phyloP scores from a whole-genome alignment of 2,797 vertebrate genomes.

The Euthynnus affinis region DNA sequence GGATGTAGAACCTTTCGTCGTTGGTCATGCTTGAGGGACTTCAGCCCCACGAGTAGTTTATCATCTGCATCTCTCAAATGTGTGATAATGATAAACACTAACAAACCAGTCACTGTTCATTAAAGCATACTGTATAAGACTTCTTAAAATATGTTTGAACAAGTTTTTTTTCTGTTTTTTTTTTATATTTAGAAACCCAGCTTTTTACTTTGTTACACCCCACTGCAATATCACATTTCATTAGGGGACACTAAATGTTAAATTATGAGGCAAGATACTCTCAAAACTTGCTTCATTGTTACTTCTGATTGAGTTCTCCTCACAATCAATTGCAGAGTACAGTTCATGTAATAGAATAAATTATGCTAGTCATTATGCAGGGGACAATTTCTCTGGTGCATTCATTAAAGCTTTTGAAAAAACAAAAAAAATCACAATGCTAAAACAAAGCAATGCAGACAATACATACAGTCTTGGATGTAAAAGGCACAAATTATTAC shows the following conservation, averaged over 20 bases:
- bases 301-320: slow-evolving; percentile 4
- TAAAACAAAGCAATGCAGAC: slow-evolving; percentile 51
- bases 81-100: neutral
- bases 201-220: neutral
- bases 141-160: too few relatives aligned
- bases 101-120: neutral
- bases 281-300: slow-evolving; percentile 12
- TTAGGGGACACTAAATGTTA: neutral
- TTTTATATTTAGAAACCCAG: neutral
- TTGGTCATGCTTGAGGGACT: slow-evolving; percentile 13
- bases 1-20: slow-evolving; percentile 7
- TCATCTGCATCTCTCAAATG: slow-evolving; percentile 5
- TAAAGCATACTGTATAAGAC: too few relatives aligned
- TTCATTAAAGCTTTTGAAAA: slow-evolving; percentile 45
- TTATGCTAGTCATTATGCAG: slow-evolving; percentile 46
- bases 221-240: neutral
- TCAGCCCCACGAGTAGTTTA: slow-evolving; percentile 6
- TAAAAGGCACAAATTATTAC: slow-evolving; percentile 61
- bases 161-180: neutral
- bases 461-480: slow-evolving; percentile 34
- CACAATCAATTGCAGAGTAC: slow-evolving; percentile 33
- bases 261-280: neutral
- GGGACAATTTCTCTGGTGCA: slow-evolving; percentile 31
- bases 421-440: slow-evolving; percentile 3
- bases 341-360: slow-evolving; percentile 34